Percentiles rank a stretch among this genome's conserved stretches.
phyloP scores from a whole-genome alignment of 2,797 vertebrate genomes.

The Lophius americanus region DNA sequence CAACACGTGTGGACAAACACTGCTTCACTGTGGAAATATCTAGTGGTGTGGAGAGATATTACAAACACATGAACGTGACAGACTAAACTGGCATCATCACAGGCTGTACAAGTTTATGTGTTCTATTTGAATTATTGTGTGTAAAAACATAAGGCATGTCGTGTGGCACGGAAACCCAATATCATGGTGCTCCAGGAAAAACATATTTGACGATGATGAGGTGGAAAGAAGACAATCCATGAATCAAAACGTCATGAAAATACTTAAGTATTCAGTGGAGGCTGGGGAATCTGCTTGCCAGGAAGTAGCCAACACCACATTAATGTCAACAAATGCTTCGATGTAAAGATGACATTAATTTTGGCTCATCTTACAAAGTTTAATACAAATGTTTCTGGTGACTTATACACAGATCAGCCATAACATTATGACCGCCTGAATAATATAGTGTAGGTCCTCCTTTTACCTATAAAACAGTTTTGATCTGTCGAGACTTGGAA shows the following conservation, averaged over 20 bases:
- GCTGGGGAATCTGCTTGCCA: no score
- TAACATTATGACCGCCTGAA: no score
- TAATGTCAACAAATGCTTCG: conserved; percentile 18
- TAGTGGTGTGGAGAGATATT: not conserved
- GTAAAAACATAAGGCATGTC: not conserved
- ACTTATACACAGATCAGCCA: not conserved
- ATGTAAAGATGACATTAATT: conserved; percentile 13
- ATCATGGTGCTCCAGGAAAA: not conserved
- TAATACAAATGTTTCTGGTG: conserved; percentile 2
- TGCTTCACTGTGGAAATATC: not conserved
- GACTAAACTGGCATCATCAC: no score
- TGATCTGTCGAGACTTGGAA: no score
- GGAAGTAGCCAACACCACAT: not conserved
- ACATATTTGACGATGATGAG: not conserved
- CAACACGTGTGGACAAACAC: not conserved
- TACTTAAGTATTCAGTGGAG: no score
- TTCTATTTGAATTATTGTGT: not conserved
- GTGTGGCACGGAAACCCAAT: not conserved
- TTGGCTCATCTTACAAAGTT: no score
- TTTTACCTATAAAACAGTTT: no score
- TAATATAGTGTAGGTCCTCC: no score
- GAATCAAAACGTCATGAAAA: not conserved
- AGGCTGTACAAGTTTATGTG: not conserved
- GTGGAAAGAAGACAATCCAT: not conserved
- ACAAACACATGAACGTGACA: not conserved